Base-by-base conservation (phyloP, 2,888 invertebrate genomes). In the Lingula anatina region DNA sequence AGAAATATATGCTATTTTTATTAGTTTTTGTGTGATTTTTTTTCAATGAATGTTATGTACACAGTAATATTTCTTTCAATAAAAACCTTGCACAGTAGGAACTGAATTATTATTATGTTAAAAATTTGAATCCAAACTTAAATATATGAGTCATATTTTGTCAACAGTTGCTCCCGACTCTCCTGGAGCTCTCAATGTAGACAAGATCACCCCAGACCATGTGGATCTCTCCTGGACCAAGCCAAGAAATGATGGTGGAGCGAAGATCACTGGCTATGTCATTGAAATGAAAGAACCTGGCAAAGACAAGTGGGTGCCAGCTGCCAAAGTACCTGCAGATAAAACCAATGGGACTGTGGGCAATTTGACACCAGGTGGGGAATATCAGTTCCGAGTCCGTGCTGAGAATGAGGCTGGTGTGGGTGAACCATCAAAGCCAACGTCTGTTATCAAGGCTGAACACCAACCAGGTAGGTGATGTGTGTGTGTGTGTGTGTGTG, bases 351-450 rank as follows among this genome's bases (percentile, higher is more conserved):
- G 84, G 2, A 89, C 87, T 12, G 87, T 92, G 44, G 88, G 90
- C 0, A 86, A 89, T 66, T 81, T 97, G 45, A 88, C 87, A 48
- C 95, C 96, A 79, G 95, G 95, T 48, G 86, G 86, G 66, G 87
- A 89, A 50, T 95, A 94, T 73, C 94, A 96, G 77, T 97, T 97
- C 85, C 85, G 96, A 54, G 89, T 95, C 7, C 84, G 86, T 51
- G 99, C 97, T 37, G 89, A 96, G 36, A 99, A 99, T 76, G 94
- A 93, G 77, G 96, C 95, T 42, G 99, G 99, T 39, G 90, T 92
- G 44, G 81, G 82, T 40, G 77, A 78, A 23, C 78, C 81, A 7
- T 78, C 78, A 59, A 70, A 66, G 52, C 77, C 80, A 23, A 78
- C 80, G 40, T 64, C 69, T 12, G 52, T 65, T 27, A 61, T 78